Conservation (phyloP, 2,888 invertebrate species). For the Drosophila kambysellisi region DNA sequence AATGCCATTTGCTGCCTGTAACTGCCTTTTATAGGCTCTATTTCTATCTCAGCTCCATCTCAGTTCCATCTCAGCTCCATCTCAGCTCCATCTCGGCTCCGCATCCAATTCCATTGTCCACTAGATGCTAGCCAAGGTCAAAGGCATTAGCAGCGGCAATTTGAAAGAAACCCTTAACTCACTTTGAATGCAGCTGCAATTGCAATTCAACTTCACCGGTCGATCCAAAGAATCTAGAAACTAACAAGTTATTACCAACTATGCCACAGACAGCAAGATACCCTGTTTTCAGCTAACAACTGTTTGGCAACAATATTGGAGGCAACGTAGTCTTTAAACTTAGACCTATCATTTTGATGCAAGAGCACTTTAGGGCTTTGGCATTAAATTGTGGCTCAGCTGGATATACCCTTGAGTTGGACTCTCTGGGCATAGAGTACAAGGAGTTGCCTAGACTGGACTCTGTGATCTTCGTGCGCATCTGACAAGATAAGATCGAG, state of each 20-base stretch:
- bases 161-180: slow-evolving; percentile 68
- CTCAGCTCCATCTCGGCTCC: slow-evolving; percentile 10
- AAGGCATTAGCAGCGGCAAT: slow-evolving; percentile 66
- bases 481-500: slow-evolving; percentile 48
- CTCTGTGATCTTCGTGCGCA: slow-evolving; percentile 37
- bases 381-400: neutral
- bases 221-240: slow-evolving; percentile 34
- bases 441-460: slow-evolving; percentile 20
- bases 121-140: slow-evolving; percentile 55
- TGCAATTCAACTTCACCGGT: slow-evolving; percentile 53
- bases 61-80: slow-evolving; percentile 22
- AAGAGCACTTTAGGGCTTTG: neutral
- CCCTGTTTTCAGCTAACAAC: neutral
- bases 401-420: neutral
- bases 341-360: neutral
- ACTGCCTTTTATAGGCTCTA: slow-evolving; percentile 57
- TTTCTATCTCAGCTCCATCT: slow-evolving; percentile 22
- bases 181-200: slow-evolving; percentile 59
- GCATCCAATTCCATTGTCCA: slow-evolving; percentile 9
- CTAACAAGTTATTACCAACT: neutral
- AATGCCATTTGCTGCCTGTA: slow-evolving; percentile 24
- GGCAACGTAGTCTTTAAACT: neutral
- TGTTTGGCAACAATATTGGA: neutral
- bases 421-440: neutral
- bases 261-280: neutral